Conservation (phyloP, 2,888 invertebrate genomes). For the Nemotelus pantherinus region DNA sequence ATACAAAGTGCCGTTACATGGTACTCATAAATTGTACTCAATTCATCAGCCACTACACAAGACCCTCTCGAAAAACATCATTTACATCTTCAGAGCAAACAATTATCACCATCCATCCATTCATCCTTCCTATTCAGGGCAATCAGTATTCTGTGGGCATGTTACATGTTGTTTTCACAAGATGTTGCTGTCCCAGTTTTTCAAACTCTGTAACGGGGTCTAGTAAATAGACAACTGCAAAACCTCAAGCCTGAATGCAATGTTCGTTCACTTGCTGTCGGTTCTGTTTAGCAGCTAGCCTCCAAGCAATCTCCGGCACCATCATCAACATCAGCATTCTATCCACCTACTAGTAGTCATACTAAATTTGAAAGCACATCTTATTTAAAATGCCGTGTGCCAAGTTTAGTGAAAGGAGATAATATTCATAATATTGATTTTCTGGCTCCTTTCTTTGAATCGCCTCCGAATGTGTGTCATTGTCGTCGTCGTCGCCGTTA, state of each 20-base stretch:
- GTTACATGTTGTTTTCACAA: conserved; percentile 19
- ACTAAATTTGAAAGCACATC: conserved; percentile 24
- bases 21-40: no score
- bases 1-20: no score
- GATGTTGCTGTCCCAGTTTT: conserved; percentile 16
- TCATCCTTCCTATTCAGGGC: neutral
- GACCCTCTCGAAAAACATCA: neutral
- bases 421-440: conserved; percentile 35
- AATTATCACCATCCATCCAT: neutral
- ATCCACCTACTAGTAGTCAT: conserved; percentile 6
- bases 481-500: neutral
- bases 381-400: conserved; percentile 25
- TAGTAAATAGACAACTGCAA: neutral
- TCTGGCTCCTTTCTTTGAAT: neutral
- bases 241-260: neutral
- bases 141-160: conserved; percentile 21
- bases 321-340: neutral
- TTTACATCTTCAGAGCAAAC: conserved; percentile 19
- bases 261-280: neutral
- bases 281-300: neutral
- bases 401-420: conserved; percentile 28
- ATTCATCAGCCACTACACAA: no score
- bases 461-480: neutral
- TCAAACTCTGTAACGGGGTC: neutral
- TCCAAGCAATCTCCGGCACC: neutral